These are phyloP conservation scores for Clarias laeviceps DNA, from an alignment of 2,797 vertebrate species.

Conservation along the genomic window DNA sequence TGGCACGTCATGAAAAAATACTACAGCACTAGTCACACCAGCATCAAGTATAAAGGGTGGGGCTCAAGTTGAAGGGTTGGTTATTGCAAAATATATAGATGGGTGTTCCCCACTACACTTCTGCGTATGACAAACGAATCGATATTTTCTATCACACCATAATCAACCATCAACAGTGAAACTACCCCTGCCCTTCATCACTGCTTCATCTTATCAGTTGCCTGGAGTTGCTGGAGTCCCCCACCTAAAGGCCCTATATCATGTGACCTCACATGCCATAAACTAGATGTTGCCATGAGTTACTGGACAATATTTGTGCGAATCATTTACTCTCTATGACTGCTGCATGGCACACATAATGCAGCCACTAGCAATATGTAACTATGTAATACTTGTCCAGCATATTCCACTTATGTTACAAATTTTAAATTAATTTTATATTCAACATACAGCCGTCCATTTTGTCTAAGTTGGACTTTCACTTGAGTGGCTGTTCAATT, in stretches of 20 bases:
- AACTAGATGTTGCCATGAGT: slow-evolving; percentile 33
- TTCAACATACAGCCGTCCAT: slow-evolving; percentile 7
- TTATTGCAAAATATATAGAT: slow-evolving; percentile 22
- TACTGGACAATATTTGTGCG: slow-evolving; percentile 40
- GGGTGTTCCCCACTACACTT: slow-evolving; percentile 3
- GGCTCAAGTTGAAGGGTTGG: slow-evolving; percentile 20
- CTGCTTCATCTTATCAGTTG: slow-evolving; percentile 40
- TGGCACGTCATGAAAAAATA: not conserved
- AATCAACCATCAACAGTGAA: slow-evolving; percentile 28
- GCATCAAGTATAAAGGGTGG: slow-evolving; percentile 29
- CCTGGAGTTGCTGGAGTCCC: not conserved
- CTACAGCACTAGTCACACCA: slow-evolving; percentile 3
- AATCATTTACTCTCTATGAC: slow-evolving; percentile 47
- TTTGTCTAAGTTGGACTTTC: not conserved
- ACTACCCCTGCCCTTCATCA: slow-evolving; percentile 24
- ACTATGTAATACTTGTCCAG: slow-evolving; percentile 1
- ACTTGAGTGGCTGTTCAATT: not conserved
- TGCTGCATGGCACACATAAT: slow-evolving; percentile 2
- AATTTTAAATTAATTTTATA: not conserved
- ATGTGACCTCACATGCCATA: slow-evolving; percentile 38
- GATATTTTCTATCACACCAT: not conserved
- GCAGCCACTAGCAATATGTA: slow-evolving; percentile 31
- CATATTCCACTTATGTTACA: not conserved
- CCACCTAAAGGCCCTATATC: slow-evolving; percentile 20
- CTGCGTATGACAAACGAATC: slow-evolving; percentile 17